Conservation (phyloP, 2,888 invertebrate species). For the Hypena proboscidalis region DNA sequence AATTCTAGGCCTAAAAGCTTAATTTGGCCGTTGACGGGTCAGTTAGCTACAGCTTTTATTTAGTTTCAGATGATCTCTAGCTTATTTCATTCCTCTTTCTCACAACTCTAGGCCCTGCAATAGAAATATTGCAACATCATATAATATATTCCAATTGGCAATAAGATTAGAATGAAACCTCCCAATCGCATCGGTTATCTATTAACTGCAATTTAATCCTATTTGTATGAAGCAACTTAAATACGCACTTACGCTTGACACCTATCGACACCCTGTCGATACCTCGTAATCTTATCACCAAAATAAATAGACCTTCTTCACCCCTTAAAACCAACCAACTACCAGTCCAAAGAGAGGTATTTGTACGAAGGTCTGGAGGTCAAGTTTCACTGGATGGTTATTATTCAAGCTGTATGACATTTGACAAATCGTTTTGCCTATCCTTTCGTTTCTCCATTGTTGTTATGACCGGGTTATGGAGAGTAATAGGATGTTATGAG, state of each 20-base stretch:
- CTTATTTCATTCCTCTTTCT: no score
- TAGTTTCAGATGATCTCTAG: no score
- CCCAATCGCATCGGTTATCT: no score
- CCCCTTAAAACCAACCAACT: background rate
- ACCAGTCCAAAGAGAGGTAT: background rate
- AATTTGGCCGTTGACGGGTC: no score
- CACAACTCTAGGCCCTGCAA: no score
- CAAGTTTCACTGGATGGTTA: conserved; percentile 3
- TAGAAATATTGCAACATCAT: no score
- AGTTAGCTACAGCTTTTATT: no score
- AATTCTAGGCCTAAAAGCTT: no score
- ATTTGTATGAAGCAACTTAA: conserved; percentile 22
- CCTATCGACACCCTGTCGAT: conserved; percentile 30
- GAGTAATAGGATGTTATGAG: conserved; percentile 25
- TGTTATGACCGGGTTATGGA: conserved; percentile 29
- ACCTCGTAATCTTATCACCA: conserved; percentile 10
- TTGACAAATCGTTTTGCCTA: conserved; percentile 51
- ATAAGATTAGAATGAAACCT: no score
- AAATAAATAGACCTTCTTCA: background rate
- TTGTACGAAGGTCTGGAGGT: background rate
- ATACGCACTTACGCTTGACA: conserved; percentile 22
- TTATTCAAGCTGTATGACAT: conserved; percentile 32
- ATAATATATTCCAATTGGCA: no score
- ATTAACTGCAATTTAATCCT: no score
- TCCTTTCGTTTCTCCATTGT: conserved; percentile 42